Base-by-base conservation (phyloP, 2,113 vertebrate species). In the Grantiella picta region DNA sequence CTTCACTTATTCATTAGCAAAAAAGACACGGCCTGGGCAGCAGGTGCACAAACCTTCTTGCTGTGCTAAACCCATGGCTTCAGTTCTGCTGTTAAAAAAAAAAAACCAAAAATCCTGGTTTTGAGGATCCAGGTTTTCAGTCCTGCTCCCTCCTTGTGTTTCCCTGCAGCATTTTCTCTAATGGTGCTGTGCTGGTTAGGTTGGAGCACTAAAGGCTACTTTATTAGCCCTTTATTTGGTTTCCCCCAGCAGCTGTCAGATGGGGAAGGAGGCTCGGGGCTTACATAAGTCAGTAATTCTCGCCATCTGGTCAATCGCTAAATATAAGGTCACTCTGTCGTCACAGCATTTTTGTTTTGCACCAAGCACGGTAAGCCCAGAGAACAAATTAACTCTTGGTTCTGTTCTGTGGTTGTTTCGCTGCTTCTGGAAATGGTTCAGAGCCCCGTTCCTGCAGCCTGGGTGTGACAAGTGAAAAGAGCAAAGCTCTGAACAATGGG, bases 251-350 rank as follows among this genome's bases (percentile, higher is more conserved):
- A 72, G 86, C 69, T 3, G 7, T 97, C 91, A 91, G 94, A 92
- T 90, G 95, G 90, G 78, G 69, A 78, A 12, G 91, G 82, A 61
- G 87, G 92, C 89, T 96, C 1, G 54, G 59, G 96, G 91, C 90
- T 97, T 86, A 69, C 89, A 60, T 72, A 64, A 93, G 83, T 84
- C 95, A 81, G 66, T 95, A 81, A 91, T 76, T 96, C 91, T 93
- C 44, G 2, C 94, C 94, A 97, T 96, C 96, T 95, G 95, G 91
- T 94, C 96, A 72, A 1, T 94, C 95, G 92, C 81, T 53, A 87
- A 92, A 71, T 94, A 25, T 17, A 88, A 97, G 95, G 94, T 95
- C 94, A 71, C 80, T 86, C 86, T 89, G 64, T 90, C 2, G 7
- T 69, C 64, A 24, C 50, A 27, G 69, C 78, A 0, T 8, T 88